Evolutionary conservation across 1,140 invertebrate species (phyloP).

Genomic region (Pogonus chalceus): DNA sequence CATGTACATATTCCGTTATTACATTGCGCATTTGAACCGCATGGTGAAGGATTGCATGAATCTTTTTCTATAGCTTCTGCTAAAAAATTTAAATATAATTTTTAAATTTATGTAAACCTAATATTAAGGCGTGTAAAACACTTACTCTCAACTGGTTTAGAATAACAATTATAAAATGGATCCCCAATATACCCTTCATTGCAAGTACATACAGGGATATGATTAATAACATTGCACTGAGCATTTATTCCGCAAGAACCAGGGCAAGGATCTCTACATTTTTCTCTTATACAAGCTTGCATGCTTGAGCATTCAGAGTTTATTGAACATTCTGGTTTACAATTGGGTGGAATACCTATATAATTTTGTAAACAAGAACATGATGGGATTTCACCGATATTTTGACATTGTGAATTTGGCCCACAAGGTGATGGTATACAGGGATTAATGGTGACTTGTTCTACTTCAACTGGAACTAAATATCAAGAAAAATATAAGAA

Average conservation of each 20-base stretch:
- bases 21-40: conserved; percentile 45
- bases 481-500: not conserved
- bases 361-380: conserved; percentile 58
- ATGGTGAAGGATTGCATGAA: conserved; percentile 47
- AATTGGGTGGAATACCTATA: conserved; percentile 59
- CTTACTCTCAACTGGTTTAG: conserved; percentile 37
- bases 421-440: conserved; percentile 74
- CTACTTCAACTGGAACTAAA: conserved; percentile 29
- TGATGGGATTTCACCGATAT: conserved; percentile 48
- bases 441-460: conserved; percentile 45
- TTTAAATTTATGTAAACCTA: not conserved
- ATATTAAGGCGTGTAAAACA: not conserved
- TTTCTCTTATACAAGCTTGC: conserved; percentile 53
- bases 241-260: conserved; percentile 61
- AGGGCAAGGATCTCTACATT: conserved; percentile 60
- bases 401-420: conserved; percentile 63
- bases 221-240: conserved; percentile 56
- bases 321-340: conserved; percentile 62
- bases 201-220: conserved; percentile 58
- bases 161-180: conserved; percentile 58
- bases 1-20: conserved; percentile 44
- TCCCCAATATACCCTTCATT: conserved; percentile 58
- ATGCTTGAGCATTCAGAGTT: conserved; percentile 57
- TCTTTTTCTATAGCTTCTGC: conserved; percentile 32
- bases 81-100: not conserved